phyloP scores from a whole-genome alignment of 2,888 invertebrate genomes.

The Eilema depressum region DNA sequence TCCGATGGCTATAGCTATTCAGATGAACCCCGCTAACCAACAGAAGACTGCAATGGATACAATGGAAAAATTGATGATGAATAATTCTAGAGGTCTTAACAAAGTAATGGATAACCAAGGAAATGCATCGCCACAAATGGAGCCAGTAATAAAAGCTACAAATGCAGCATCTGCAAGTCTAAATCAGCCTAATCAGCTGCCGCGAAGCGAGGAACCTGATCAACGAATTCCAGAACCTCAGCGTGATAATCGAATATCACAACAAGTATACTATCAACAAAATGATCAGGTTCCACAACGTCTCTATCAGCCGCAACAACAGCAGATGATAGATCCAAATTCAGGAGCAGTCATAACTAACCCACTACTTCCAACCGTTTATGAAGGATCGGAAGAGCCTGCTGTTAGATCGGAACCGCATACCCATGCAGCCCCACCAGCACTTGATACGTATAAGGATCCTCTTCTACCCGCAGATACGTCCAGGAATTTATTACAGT shows the following conservation, averaged over 20 bases:
- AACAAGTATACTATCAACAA: slow-evolving; percentile 56
- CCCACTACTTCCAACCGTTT: slow-evolving; percentile 43
- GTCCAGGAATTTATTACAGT: slow-evolving; percentile 50
- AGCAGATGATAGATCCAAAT: slow-evolving; percentile 52
- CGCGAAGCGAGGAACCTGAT: slow-evolving; percentile 1
- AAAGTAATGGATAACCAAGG: slow-evolving; percentile 11
- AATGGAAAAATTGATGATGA: slow-evolving; percentile 70
- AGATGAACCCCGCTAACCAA: slow-evolving; percentile 82
- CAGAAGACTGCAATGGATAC: slow-evolving; percentile 67
- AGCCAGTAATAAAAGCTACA: slow-evolving; percentile 47
- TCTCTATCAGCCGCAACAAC: slow-evolving; percentile 46
- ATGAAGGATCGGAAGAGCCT: slow-evolving; percentile 45
- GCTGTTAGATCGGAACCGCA: slow-evolving; percentile 29
- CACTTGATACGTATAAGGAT: slow-evolving; percentile 60
- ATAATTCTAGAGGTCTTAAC: slow-evolving; percentile 39
- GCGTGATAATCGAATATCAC: slow-evolving; percentile 40
- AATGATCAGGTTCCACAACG: slow-evolving; percentile 39
- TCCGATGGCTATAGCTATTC: slow-evolving; percentile 81
- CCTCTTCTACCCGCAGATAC: slow-evolving; percentile 72
- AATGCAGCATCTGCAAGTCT: slow-evolving; percentile 48
- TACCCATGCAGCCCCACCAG: slow-evolving; percentile 16
- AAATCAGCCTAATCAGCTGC: slow-evolving; percentile 29
- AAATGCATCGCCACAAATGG: slow-evolving; percentile 32
- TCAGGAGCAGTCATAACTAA: slow-evolving; percentile 39
- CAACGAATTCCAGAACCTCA: slow-evolving; percentile 13